Evolutionary conservation across 1,140 invertebrate genomes (phyloP).

Genomic region (Chelonus insularis): DNA sequence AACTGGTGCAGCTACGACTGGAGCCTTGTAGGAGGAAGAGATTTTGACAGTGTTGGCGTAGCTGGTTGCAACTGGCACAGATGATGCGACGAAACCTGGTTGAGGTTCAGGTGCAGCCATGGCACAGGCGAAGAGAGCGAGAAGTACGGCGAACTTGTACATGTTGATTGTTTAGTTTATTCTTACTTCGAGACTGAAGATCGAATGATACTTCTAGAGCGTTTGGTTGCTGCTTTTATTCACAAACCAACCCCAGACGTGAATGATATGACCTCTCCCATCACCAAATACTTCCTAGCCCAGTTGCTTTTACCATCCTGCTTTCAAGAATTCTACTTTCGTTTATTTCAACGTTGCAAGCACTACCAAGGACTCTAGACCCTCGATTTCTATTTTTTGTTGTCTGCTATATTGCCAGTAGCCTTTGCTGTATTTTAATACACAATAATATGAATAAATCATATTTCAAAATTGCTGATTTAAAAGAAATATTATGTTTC

Average conservation of each 20-base stretch:
- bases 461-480: neutral
- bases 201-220: conserved; percentile 24
- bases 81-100: conserved; percentile 21
- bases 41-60: conserved; percentile 44
- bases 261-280: neutral
- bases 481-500: too few relatives aligned
- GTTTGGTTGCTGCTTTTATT: conserved; percentile 27
- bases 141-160: conserved; percentile 31
- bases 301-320: conserved; percentile 6
- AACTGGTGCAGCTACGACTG: conserved; percentile 18
- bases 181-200: conserved; percentile 28
- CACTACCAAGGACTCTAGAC: conserved; percentile 17
- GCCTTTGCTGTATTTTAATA: conserved; percentile 9
- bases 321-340: conserved; percentile 8
- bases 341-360: neutral
- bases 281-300: conserved; percentile 5
- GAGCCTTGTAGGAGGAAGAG: conserved; percentile 30
- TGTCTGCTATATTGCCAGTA: neutral
- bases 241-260: conserved; percentile 2
- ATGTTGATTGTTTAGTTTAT: conserved; percentile 22
- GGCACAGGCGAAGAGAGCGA: conserved; percentile 46
- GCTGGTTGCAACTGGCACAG: conserved; percentile 46
- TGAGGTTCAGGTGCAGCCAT: conserved; percentile 32
- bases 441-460: neutral
- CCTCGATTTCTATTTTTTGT: neutral